Conservation (phyloP, 2,113 vertebrate species). For the Tragelaphus imberbis region DNA sequence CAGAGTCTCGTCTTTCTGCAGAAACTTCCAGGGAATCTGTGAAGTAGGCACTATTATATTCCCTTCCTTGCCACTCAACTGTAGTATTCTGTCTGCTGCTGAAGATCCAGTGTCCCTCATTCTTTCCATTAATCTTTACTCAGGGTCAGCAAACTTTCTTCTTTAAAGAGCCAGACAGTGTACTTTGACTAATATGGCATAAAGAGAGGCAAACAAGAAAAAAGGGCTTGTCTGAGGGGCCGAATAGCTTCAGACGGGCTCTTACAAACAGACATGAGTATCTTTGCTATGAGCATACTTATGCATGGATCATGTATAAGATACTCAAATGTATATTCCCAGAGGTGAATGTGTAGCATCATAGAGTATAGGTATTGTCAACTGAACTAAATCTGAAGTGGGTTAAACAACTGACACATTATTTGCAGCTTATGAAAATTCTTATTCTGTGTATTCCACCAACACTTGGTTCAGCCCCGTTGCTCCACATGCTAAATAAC, state of each 20-base stretch:
- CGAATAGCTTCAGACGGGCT: background rate
- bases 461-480: background rate
- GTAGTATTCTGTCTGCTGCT: background rate
- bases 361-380: background rate
- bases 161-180: background rate
- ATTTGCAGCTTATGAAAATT: background rate
- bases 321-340: background rate
- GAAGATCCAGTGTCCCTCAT: background rate
- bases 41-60: background rate
- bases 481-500: background rate
- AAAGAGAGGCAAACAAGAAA: background rate
- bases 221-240: background rate
- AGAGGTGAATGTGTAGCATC: background rate
- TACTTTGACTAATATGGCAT: background rate
- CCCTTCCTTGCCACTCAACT: fast-evolving
- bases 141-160: background rate
- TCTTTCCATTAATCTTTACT: background rate
- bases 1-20: background rate
- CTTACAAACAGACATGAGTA: background rate
- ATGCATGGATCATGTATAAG: background rate
- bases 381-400: background rate
- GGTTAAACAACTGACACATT: background rate
- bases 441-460: background rate
- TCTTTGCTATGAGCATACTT: background rate
- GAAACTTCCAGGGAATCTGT: background rate